Evolutionary conservation across 2,797 vertebrate genomes (phyloP).

Genomic region (Podargus strigoides): DNA sequence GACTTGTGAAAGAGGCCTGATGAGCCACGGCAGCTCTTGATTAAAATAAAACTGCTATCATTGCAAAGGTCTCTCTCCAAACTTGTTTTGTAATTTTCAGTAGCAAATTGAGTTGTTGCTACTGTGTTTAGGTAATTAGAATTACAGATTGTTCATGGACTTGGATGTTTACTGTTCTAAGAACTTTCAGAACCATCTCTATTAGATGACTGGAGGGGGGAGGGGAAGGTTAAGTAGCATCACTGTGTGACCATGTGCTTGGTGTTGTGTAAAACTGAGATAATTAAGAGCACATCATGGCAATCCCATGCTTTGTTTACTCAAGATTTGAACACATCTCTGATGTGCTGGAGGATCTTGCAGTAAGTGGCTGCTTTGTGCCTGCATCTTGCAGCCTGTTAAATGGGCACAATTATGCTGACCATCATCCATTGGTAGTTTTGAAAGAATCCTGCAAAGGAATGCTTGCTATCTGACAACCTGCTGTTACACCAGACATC

Average conservation of each 20-base stretch:
- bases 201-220: background rate
- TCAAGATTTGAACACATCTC: background rate
- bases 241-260: background rate
- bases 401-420: background rate
- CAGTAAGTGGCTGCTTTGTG: background rate
- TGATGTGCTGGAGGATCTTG: background rate
- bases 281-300: background rate
- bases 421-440: background rate
- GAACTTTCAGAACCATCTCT: background rate
- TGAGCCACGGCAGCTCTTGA: background rate
- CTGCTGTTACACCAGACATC: background rate
- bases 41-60: background rate
- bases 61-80: background rate
- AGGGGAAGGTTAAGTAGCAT: background rate
- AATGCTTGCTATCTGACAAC: background rate
- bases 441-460: accelerated
- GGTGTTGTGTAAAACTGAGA: background rate
- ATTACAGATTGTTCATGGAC: background rate
- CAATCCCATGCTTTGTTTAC: background rate
- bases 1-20: background rate
- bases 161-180: background rate
- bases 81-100: background rate
- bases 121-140: background rate
- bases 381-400: background rate
- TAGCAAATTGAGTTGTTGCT: background rate